These are phyloP conservation scores for Aphidius colemani DNA, from an alignment of 2,888 invertebrate species.

Conservation along the genomic window DNA sequence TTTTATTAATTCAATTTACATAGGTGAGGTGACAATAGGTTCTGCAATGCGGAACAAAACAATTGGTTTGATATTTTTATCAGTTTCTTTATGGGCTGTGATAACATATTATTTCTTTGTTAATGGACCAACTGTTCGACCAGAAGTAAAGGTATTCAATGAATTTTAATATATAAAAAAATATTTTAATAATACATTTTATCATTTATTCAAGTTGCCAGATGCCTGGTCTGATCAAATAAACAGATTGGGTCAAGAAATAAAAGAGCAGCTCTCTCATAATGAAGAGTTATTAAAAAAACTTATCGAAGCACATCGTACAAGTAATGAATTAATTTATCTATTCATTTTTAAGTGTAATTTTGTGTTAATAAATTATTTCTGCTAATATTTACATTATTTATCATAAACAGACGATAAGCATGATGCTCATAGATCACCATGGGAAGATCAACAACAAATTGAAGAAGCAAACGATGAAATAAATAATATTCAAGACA, in stretches of 20 bases:
- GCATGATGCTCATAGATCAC: not conserved
- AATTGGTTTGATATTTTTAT: conserved; percentile 54
- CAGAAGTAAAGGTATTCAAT: conserved; percentile 44
- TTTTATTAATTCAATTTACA: too few relatives aligned
- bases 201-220: conserved; percentile 31
- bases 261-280: conserved; percentile 46
- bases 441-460: conserved; percentile 11
- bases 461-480: conserved; percentile 23
- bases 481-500: too few relatives aligned
- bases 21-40: conserved; percentile 47
- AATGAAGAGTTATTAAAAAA: conserved; percentile 46
- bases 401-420: conserved; percentile 29
- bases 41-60: conserved; percentile 58
- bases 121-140: conserved; percentile 59
- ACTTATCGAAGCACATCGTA: conserved; percentile 40
- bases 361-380: conserved; percentile 16
- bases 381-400: conserved; percentile 29
- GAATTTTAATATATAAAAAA: not conserved
- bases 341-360: not conserved
- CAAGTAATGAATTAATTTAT: conserved; percentile 39
- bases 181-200: conserved; percentile 8
- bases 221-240: conserved; percentile 46
- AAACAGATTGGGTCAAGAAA: conserved; percentile 43
- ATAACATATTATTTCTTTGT: conserved; percentile 64
- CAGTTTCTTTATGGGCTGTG: conserved; percentile 64